Percentiles rank a stretch among this genome's conserved stretches.
Conservation (phyloP, 2,113 vertebrate genomes). For the Hypocryptadius cinnamomeus region DNA sequence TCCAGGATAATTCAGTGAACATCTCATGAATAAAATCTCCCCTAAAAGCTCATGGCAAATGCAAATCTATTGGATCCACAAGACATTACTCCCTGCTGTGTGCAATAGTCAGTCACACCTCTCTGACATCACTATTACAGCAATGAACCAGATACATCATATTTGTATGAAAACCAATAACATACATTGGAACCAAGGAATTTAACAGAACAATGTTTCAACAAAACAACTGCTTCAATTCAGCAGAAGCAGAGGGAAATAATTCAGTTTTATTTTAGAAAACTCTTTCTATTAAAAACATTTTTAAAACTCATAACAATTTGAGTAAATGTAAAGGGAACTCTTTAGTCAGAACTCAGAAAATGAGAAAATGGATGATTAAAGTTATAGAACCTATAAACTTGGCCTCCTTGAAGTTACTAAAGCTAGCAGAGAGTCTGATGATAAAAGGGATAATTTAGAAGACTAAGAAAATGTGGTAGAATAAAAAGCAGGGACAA, state of each 20-base stretch:
- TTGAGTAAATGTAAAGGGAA: slow-evolving; percentile 28
- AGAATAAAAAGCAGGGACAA: neutral
- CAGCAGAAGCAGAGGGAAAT: slow-evolving; percentile 47
- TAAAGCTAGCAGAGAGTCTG: neutral
- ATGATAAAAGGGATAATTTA: slow-evolving; percentile 6
- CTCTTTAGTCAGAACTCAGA: slow-evolving; percentile 43
- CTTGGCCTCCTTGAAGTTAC: slow-evolving; percentile 13
- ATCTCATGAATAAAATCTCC: neutral
- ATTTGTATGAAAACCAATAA: neutral
- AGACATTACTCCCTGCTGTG: neutral
- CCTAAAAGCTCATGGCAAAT: neutral
- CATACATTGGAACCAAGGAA: slow-evolving; percentile 7
- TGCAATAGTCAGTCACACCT: neutral
- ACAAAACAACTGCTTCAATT: slow-evolving; percentile 34
- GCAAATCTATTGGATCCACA: neutral
- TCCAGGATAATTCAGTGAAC: neutral
- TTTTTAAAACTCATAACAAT: slow-evolving; percentile 38
- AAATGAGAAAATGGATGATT: slow-evolving; percentile 58
- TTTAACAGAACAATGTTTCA: slow-evolving; percentile 47
- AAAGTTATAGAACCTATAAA: slow-evolving; percentile 19
- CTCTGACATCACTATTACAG: neutral
- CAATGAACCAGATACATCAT: neutral
- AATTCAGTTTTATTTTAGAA: neutral
- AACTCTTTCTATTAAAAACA: neutral
- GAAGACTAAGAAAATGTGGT: neutral